Percentiles rank a stretch among this genome's conserved stretches.
phyloP scores from a whole-genome alignment of 2,113 vertebrate genomes.

The Grammomys surdaster region DNA sequence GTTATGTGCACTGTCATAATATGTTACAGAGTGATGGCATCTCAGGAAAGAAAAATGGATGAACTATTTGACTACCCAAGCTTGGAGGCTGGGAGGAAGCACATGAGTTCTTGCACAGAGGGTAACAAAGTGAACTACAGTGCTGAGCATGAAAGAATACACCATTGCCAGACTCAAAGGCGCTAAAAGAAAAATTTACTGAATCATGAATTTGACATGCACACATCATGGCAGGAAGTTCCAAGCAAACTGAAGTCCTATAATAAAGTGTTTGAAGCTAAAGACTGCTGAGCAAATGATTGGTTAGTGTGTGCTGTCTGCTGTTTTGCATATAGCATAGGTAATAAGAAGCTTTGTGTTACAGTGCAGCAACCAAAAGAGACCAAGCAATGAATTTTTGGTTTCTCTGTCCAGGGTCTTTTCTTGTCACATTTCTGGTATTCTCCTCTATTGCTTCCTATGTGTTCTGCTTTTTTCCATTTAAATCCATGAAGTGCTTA shows the following conservation, averaged over 20 bases:
- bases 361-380: background rate
- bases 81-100: conserved; percentile 22
- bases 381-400: background rate
- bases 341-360: background rate
- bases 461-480: background rate
- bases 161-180: background rate
- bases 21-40: background rate
- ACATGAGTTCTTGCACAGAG: conserved; percentile 16
- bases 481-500: background rate
- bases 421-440: background rate
- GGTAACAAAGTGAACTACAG: background rate
- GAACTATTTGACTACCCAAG: background rate
- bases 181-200: background rate
- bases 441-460: background rate
- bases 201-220: background rate
- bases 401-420: background rate
- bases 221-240: background rate
- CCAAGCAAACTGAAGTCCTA: background rate
- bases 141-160: background rate
- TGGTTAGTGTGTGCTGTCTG: background rate
- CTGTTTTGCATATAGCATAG: background rate
- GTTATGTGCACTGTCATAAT: conserved; percentile 4
- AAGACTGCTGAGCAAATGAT: background rate
- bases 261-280: background rate
- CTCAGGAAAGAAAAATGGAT: background rate